phyloP scores from a whole-genome alignment of 2,113 vertebrate species.

The Mesoclemmys tuberculata region DNA sequence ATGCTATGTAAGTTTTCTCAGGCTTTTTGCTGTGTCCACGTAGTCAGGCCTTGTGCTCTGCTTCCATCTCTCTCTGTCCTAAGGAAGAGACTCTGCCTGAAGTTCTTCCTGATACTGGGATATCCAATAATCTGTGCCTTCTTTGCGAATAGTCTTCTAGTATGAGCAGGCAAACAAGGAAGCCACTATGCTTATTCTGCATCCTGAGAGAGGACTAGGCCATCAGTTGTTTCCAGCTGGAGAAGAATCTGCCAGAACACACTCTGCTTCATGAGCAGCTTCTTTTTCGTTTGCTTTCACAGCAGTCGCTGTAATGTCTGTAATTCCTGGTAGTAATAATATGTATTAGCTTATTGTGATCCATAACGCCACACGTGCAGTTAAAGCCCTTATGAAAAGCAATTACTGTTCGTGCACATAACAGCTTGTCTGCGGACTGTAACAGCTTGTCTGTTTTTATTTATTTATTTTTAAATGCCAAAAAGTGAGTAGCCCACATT shows the following conservation, averaged over 20 bases:
- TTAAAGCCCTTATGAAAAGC: neutral
- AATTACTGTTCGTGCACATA: neutral
- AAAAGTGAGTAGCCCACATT: neutral
- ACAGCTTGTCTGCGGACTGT: neutral
- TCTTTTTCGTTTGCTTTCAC: neutral
- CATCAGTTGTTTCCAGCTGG: neutral
- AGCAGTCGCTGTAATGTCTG: neutral
- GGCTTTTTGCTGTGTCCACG: neutral
- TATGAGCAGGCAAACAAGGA: neutral
- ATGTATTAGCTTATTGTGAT: neutral
- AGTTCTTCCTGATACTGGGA: neutral
- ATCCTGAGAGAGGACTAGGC: neutral
- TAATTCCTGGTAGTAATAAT: neutral
- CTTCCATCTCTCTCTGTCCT: neutral
- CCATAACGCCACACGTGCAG: neutral
- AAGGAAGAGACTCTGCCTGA: neutral
- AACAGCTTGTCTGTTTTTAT: neutral
- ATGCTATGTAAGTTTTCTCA: neutral
- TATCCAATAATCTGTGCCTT: neutral
- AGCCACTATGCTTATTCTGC: neutral
- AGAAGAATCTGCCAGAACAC: neutral
- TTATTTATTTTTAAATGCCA: slow-evolving; percentile 1
- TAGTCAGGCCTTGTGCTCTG: fast-evolving
- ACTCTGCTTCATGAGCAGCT: neutral
- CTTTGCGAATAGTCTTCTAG: neutral